A percentile compares a stretch with the other conserved stretches of the same genome.
These are phyloP conservation scores for Anseranas semipalmata DNA, from an alignment of 2,113 vertebrate species.

Conservation along the genomic window DNA sequence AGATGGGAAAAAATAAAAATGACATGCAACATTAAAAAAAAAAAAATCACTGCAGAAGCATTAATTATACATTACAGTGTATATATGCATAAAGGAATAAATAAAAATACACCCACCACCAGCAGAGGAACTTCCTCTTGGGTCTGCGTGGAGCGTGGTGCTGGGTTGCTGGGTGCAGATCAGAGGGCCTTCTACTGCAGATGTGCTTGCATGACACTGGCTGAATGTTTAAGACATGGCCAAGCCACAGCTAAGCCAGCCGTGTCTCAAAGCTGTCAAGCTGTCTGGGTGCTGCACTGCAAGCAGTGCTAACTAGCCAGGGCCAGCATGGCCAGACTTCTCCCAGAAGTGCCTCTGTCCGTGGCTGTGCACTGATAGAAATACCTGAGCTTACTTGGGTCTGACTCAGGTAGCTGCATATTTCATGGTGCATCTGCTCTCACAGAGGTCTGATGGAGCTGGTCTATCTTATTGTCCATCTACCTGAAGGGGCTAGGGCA, in stretches of 20 bases:
- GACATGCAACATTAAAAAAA: neutral
- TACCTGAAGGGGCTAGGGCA: neutral
- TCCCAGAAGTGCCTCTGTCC: neutral
- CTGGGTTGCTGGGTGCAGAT: neutral
- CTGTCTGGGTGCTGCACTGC: accelerated
- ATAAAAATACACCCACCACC: neutral
- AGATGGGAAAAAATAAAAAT: neutral
- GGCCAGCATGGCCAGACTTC: neutral
- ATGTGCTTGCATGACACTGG: neutral
- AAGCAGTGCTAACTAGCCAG: neutral
- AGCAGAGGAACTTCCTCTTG: neutral
- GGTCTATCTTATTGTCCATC: neutral
- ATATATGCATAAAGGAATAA: neutral
- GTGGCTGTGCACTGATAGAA: neutral
- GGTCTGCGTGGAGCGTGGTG: accelerated
- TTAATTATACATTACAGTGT: conserved; percentile 11
- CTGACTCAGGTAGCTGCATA: neutral
- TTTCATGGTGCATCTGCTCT: neutral
- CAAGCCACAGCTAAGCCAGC: neutral
- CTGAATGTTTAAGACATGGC: neutral
- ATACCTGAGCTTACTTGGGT: neutral
- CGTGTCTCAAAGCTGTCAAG: neutral
- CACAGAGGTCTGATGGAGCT: neutral
- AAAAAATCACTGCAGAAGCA: neutral
- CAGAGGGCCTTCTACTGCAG: neutral